Conservation (phyloP, 2,888 invertebrate species). For the Nomada goodeniana region DNA sequence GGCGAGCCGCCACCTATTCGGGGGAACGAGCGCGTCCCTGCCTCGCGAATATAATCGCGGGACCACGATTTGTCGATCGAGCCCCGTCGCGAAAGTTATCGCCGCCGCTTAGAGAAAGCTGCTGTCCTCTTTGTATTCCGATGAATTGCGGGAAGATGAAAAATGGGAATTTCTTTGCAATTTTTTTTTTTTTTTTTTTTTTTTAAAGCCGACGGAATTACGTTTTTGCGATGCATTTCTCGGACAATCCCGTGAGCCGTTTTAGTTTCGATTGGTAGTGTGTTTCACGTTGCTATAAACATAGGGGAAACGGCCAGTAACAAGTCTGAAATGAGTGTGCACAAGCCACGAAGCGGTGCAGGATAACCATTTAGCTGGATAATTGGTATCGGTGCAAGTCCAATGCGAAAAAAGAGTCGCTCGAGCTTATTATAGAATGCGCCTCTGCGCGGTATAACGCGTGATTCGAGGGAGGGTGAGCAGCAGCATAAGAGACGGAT, state of each 20-base stretch:
- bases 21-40: conserved; percentile 9
- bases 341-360: too few relatives aligned
- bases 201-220: too few relatives aligned
- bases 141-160: conserved; percentile 58
- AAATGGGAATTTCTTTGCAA: background rate
- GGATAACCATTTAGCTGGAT: too few relatives aligned
- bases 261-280: too few relatives aligned
- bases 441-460: background rate
- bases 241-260: too few relatives aligned
- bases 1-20: conserved; percentile 38
- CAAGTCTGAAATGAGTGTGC: too few relatives aligned
- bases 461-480: background rate
- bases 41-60: conserved; percentile 38
- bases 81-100: conserved; percentile 33
- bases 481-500: conserved; percentile 1
- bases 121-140: conserved; percentile 23
- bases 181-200: too few relatives aligned
- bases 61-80: conserved; percentile 42
- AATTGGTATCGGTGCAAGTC: too few relatives aligned
- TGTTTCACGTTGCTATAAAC: too few relatives aligned
- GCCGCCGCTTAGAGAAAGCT: conserved; percentile 4
- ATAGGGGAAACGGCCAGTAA: too few relatives aligned
- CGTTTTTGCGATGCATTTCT: background rate
- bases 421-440: background rate
- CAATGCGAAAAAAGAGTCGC: too few relatives aligned